Evolutionary conservation across 2,113 vertebrate genomes (phyloP).

Genomic region (Synodontis membranacea): DNA sequence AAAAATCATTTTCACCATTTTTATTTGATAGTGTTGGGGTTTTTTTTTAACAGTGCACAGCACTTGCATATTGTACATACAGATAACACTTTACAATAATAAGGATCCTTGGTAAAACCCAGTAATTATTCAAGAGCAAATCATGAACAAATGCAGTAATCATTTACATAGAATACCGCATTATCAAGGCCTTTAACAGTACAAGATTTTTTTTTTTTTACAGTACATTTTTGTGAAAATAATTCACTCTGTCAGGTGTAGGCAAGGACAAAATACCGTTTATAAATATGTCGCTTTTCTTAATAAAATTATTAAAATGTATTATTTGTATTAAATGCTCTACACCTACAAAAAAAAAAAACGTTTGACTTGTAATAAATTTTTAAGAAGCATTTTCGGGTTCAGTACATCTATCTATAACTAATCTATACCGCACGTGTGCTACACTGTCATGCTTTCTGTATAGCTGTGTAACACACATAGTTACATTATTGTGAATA

Average conservation of each 20-base stretch:
- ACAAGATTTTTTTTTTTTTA: slow-evolving; percentile 41
- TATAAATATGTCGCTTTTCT: not conserved
- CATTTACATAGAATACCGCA: not conserved
- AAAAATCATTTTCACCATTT: not conserved
- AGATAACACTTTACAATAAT: not conserved
- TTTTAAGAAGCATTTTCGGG: not conserved
- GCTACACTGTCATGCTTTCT: not conserved
- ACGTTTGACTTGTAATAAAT: not conserved
- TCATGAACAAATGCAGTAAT: not conserved
- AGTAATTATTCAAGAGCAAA: not conserved
- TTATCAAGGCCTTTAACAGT: slow-evolving; percentile 41
- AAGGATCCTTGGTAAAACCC: not conserved
- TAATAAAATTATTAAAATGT: not conserved
- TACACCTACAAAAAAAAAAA: not conserved
- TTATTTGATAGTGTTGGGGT: slow-evolving; percentile 23
- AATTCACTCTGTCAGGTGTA: not conserved
- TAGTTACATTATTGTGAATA: not conserved
- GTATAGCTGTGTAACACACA: not conserved
- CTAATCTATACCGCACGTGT: too few species aligned
- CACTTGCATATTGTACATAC: not conserved
- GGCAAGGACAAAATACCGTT: not conserved
- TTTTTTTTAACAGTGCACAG: not conserved
- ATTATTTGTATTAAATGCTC: not conserved
- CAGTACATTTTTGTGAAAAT: slow-evolving; percentile 49
- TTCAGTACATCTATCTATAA: slow-evolving; percentile 1